These are phyloP conservation scores for Sebastes ruberrimus DNA, from an alignment of 2,797 vertebrate genomes.

Conservation along the genomic window DNA sequence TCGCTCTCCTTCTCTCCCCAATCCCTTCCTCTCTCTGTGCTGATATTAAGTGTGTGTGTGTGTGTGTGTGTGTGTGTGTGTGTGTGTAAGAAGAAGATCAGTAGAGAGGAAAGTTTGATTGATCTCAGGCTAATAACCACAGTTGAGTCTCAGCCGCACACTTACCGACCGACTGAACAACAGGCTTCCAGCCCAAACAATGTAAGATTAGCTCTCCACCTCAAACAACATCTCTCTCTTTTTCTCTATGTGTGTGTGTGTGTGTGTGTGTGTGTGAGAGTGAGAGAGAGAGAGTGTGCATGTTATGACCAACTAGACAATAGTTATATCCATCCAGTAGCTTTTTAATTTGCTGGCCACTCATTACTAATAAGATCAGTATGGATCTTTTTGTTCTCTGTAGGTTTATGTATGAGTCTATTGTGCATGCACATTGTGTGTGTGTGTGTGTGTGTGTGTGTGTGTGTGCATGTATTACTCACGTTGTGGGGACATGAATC, in stretches of 20 bases:
- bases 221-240: background rate
- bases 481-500: too few relatives aligned
- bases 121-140: constrained; percentile 68
- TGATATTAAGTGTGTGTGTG: constrained; percentile 20
- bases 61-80: constrained; percentile 5
- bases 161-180: constrained; percentile 22
- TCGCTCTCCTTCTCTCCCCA: background rate
- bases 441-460: too few relatives aligned
- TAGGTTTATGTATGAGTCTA: background rate
- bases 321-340: constrained; percentile 52
- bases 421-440: background rate
- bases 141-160: constrained; percentile 31
- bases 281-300: background rate
- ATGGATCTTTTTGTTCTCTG: constrained; percentile 39
- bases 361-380: constrained; percentile 65
- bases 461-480: too few relatives aligned
- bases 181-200: constrained; percentile 27
- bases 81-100: constrained; percentile 17
- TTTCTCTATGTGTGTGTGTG: background rate
- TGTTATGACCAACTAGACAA: constrained; percentile 45
- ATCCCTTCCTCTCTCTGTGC: background rate
- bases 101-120: constrained; percentile 62
- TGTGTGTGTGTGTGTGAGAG: background rate
- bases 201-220: constrained; percentile 6
- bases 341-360: constrained; percentile 60